Conservation (phyloP, 2,797 vertebrate genomes). For the Chloroceryle amazona region DNA sequence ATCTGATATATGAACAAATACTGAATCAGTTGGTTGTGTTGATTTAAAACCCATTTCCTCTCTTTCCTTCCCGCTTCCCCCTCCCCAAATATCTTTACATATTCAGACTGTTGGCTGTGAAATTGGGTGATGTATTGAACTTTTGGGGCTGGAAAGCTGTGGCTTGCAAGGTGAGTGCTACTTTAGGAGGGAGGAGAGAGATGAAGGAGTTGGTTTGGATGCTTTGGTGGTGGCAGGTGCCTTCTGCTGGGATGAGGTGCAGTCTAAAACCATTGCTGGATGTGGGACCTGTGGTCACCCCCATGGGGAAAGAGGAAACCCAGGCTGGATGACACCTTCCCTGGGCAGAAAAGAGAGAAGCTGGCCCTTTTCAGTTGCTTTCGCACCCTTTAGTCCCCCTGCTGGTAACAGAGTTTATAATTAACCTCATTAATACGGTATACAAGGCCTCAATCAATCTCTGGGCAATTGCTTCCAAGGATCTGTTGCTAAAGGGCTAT, state of each 20-base stretch:
- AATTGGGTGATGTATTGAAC: not conserved
- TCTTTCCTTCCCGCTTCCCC: not conserved
- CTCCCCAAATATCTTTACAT: not conserved
- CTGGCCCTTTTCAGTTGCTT: not conserved
- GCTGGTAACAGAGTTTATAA: constrained; percentile 36
- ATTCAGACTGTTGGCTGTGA: not conserved
- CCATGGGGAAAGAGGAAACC: not conserved
- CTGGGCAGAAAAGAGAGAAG: not conserved
- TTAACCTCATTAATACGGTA: constrained; percentile 9
- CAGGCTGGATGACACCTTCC: not conserved
- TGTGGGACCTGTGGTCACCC: not conserved
- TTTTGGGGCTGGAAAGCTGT: not conserved
- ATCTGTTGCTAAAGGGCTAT: not conserved
- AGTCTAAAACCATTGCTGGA: fast-evolving
- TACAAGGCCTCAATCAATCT: not conserved
- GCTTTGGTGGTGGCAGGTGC: fast-evolving
- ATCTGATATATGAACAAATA: constrained; percentile 39
- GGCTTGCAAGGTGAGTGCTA: fast-evolving
- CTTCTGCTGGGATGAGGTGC: not conserved
- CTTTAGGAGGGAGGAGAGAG: not conserved
- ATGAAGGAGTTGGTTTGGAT: not conserved
- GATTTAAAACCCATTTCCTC: constrained; percentile 1
- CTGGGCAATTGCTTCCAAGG: not conserved
- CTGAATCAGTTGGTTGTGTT: not conserved
- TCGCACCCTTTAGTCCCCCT: not conserved